Conservation (phyloP, 92 coral and sea anemone species). For the Actinernus sp. region DNA sequence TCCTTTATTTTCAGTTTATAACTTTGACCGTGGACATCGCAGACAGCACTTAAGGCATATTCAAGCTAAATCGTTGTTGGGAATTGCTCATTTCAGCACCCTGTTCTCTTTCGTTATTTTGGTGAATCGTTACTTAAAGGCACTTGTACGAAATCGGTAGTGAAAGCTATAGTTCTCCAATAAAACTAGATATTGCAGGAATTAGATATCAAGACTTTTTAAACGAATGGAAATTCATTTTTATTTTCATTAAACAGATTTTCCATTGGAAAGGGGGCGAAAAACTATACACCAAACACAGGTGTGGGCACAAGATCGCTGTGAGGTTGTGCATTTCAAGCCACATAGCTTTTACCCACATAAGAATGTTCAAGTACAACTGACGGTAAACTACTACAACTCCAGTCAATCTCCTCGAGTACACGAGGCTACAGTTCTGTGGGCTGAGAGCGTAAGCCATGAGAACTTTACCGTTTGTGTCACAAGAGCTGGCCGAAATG, state of each 20-base stretch:
- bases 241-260: constrained; percentile 9
- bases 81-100: too few species aligned
- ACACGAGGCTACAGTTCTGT: constrained; percentile 58
- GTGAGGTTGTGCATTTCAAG: constrained; percentile 27
- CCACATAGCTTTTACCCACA: constrained; percentile 66
- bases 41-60: too few species aligned
- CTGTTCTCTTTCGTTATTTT: too few species aligned
- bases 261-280: constrained; percentile 43
- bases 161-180: too few species aligned
- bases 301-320: constrained; percentile 15
- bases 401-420: constrained; percentile 18
- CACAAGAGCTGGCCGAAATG: constrained; percentile 41
- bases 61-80: too few species aligned
- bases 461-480: constrained; percentile 40
- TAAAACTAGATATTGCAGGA: too few species aligned
- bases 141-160: too few species aligned
- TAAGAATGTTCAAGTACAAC: constrained; percentile 66
- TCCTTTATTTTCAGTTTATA: too few species aligned
- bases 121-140: too few species aligned
- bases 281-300: constrained; percentile 10
- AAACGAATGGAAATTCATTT: too few species aligned
- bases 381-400: constrained; percentile 53
- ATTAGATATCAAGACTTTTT: too few species aligned
- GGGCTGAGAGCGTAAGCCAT: constrained; percentile 24
- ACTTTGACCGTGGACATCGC: too few species aligned